phyloP scores from a whole-genome alignment of 2,888 invertebrate genomes.

The Catocala sponsa region DNA sequence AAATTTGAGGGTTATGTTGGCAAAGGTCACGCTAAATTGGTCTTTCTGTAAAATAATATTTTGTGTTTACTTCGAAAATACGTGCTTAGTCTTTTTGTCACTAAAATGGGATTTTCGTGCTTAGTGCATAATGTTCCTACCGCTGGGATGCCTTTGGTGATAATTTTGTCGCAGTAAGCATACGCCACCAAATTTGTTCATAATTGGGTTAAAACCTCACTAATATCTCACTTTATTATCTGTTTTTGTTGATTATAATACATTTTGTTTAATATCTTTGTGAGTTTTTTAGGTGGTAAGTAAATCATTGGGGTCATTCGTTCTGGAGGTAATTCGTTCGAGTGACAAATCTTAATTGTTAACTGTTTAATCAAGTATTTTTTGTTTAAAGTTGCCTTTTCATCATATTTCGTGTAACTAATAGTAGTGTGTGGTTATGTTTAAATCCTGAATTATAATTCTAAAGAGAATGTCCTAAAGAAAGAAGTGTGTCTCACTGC shows the following conservation, averaged over 20 bases:
- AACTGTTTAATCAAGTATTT: background rate
- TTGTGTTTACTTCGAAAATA: too few species aligned
- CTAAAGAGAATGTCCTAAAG: too few species aligned
- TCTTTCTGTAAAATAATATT: too few species aligned
- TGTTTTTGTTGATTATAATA: background rate
- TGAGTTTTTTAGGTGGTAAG: constrained; percentile 4
- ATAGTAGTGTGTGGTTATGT: too few species aligned
- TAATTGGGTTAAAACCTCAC: constrained; percentile 11
- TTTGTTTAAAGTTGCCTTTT: too few species aligned
- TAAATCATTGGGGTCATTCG: constrained; percentile 21
- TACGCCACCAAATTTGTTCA: constrained; percentile 2
- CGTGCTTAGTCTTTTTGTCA: constrained; percentile 3
- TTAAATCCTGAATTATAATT: too few species aligned
- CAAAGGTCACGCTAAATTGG: too few species aligned
- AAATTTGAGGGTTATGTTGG: too few species aligned
- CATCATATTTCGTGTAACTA: background rate
- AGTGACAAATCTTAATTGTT: background rate
- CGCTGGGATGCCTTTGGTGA: constrained; percentile 12
- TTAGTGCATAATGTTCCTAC: constrained; percentile 9
- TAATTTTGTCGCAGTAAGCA: background rate
- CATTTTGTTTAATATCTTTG: background rate
- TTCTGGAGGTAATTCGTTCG: background rate
- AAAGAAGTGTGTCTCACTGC: too few species aligned
- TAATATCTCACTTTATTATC: constrained; percentile 9
- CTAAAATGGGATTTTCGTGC: constrained; percentile 13